Evolutionary conservation across 2,113 vertebrate genomes (phyloP).

Genomic region (Acrocephalus arundinaceus): DNA sequence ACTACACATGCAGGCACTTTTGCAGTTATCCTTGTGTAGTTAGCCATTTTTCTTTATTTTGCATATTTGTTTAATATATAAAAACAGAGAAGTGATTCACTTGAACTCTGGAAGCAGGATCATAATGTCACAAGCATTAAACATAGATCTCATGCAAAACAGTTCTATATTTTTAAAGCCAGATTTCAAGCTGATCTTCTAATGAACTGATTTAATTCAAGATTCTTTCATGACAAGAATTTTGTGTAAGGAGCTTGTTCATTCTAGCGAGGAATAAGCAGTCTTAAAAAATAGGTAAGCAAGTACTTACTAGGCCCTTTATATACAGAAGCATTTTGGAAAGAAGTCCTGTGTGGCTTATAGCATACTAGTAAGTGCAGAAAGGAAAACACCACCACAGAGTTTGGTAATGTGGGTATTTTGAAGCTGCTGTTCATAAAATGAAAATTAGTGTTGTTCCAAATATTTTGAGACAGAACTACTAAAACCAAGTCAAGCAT

Average conservation of each 20-base stretch:
- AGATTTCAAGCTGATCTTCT: neutral
- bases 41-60: neutral
- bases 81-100: neutral
- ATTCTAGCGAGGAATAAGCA: neutral
- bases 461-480: neutral
- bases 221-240: neutral
- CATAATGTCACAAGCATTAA: neutral
- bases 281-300: neutral
- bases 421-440: neutral
- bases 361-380: neutral
- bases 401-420: neutral
- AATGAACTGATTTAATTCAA: neutral
- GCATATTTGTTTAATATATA: fast-evolving
- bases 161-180: neutral
- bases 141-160: neutral
- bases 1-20: neutral
- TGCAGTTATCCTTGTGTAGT: neutral
- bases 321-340: neutral
- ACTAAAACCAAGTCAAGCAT: neutral
- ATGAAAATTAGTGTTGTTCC: neutral
- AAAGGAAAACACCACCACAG: neutral
- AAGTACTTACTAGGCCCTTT: neutral
- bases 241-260: neutral
- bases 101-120: neutral
- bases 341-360: neutral